Evolutionary conservation across 2,888 invertebrate genomes (phyloP).

Genomic region (Tetramorium bicarinatum): DNA sequence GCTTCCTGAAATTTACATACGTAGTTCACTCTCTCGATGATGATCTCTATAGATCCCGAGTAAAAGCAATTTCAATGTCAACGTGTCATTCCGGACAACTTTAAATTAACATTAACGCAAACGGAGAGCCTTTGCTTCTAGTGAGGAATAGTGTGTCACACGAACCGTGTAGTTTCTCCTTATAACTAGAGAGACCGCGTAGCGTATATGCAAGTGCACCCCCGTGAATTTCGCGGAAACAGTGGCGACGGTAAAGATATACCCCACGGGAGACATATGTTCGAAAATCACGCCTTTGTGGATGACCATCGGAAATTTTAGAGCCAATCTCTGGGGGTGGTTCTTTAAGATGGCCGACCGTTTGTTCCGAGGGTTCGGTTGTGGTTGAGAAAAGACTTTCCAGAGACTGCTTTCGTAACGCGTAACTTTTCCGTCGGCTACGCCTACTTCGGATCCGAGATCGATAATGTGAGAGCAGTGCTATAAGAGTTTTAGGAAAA

Average conservation of each 20-base stretch:
- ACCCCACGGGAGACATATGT: constrained; percentile 69
- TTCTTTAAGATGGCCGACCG: constrained; percentile 45
- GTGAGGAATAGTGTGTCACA: neutral
- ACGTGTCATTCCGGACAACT: constrained; percentile 23
- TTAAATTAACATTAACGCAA: constrained; percentile 18
- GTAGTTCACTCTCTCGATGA: constrained; percentile 48
- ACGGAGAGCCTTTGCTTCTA: constrained; percentile 5
- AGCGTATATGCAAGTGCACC: constrained; percentile 1
- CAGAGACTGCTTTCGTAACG: constrained; percentile 66
- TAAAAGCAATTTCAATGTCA: constrained; percentile 24
- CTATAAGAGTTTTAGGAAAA: neutral
- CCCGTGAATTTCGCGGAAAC: constrained; percentile 37
- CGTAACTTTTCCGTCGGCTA: constrained; percentile 67
- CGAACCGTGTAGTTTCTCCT: constrained; percentile 22
- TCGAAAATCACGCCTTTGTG: constrained; percentile 70
- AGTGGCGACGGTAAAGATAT: constrained; percentile 61
- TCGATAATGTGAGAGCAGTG: constrained; percentile 43
- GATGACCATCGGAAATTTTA: constrained; percentile 68
- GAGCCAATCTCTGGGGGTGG: constrained; percentile 72
- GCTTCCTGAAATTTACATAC: constrained; percentile 48
- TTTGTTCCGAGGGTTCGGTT: constrained; percentile 45
- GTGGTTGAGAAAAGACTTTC: constrained; percentile 67
- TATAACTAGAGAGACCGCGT: constrained; percentile 24
- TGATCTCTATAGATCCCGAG: constrained; percentile 19
- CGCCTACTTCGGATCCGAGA: constrained; percentile 68